These are phyloP conservation scores for Apodemus speciosus DNA, from an alignment of 2,113 vertebrate genomes.

Conservation along the genomic window DNA sequence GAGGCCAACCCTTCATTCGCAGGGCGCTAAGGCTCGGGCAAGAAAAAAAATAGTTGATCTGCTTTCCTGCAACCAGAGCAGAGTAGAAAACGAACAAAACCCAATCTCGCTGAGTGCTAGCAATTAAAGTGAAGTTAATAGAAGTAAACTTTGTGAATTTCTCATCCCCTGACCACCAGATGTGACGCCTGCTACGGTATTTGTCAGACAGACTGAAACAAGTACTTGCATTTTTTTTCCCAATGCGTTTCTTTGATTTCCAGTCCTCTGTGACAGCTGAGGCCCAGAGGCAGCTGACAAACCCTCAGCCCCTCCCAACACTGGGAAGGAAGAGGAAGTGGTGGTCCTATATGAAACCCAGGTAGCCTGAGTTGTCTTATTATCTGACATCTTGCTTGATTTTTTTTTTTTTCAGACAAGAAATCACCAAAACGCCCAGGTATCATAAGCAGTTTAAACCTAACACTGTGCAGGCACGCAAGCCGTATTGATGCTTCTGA, in stretches of 20 bases:
- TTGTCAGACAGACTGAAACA: background rate
- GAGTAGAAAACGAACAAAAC: background rate
- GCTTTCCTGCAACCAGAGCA: background rate
- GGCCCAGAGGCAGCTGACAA: background rate
- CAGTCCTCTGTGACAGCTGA: background rate
- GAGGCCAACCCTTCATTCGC: slow-evolving; percentile 42
- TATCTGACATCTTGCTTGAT: background rate
- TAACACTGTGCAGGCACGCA: accelerated
- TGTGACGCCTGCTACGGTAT: background rate
- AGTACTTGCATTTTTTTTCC: background rate
- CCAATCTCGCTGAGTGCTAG: background rate
- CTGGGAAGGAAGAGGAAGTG: background rate
- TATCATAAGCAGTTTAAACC: background rate
- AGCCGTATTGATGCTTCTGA: accelerated
- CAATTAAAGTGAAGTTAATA: background rate
- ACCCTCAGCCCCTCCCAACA: background rate
- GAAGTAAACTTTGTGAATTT: background rate
- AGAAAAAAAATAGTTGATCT: background rate
- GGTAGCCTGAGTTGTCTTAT: background rate
- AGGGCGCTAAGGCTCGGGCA: background rate
- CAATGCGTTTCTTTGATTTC: background rate
- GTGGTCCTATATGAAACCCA: accelerated
- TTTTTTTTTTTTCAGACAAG: background rate
- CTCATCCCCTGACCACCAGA: background rate
- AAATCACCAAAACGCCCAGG: background rate